These are phyloP conservation scores for Netta rufina DNA, from an alignment of 2,797 vertebrate genomes.

Conservation along the genomic window DNA sequence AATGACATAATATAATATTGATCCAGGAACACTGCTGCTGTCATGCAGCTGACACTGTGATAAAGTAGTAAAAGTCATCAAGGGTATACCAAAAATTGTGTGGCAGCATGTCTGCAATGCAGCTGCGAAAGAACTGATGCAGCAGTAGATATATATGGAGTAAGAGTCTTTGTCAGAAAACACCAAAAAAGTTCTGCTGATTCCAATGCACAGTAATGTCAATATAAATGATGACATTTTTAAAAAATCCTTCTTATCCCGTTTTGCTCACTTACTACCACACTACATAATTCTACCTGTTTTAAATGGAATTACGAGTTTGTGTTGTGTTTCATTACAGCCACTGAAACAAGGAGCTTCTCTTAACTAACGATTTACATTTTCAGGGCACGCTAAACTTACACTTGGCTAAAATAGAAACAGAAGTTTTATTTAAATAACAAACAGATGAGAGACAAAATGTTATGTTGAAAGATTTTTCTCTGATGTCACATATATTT, in stretches of 20 bases:
- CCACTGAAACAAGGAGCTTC: neutral
- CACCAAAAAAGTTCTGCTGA: fast-evolving
- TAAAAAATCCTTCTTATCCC: neutral
- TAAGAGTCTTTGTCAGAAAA: neutral
- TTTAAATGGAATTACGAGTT: neutral
- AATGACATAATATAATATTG: neutral
- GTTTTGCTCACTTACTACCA: neutral
- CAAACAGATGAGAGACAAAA: constrained; percentile 4
- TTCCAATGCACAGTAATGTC: neutral
- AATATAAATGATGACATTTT: neutral
- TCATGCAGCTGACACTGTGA: constrained; percentile 18
- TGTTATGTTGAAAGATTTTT: neutral
- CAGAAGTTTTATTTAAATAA: neutral
- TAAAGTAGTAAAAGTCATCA: neutral
- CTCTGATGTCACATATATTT: neutral
- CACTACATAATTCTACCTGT: neutral
- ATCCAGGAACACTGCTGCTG: constrained; percentile 6
- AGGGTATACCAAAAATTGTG: neutral
- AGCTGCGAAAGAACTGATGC: neutral
- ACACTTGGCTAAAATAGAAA: neutral
- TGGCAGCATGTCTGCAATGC: neutral
- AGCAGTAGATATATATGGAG: neutral
- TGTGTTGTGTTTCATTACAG: neutral
- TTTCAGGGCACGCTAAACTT: neutral
- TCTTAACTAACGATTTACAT: neutral